Conservation (phyloP, 2,888 invertebrate genomes). For the Poecilus cupreus region DNA sequence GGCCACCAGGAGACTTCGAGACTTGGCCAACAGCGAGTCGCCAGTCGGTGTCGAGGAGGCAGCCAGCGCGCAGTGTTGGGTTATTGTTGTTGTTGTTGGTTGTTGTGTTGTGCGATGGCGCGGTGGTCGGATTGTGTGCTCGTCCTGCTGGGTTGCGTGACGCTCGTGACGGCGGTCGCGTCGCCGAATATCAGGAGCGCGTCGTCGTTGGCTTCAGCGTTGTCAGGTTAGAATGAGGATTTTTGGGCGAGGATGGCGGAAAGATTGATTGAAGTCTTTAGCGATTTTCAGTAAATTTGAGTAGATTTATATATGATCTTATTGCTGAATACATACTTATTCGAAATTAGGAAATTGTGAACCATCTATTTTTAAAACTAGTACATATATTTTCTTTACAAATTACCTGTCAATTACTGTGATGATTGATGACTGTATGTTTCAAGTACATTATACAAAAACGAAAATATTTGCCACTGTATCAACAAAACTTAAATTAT, state of each 20-base stretch:
- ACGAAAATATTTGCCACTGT: too few species aligned
- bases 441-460: too few species aligned
- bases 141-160: conserved; percentile 29
- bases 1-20: background rate
- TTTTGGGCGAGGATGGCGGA: background rate
- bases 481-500: too few species aligned
- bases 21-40: background rate
- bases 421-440: too few species aligned
- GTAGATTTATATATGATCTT: too few species aligned
- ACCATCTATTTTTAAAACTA: too few species aligned
- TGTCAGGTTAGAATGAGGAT: conserved; percentile 2
- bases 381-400: too few species aligned
- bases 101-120: conserved; percentile 16
- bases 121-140: conserved; percentile 8
- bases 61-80: background rate
- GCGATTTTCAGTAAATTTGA: too few species aligned
- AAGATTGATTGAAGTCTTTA: too few species aligned
- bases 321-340: too few species aligned
- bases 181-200: conserved; percentile 55
- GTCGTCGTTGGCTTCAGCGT: background rate
- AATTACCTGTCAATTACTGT: too few species aligned
- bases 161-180: conserved; percentile 34
- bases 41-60: conserved; percentile 8
- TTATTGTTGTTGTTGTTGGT: background rate
- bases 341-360: too few species aligned